Conservation (phyloP, 2,113 vertebrate species). For the Thalassarche chlororhynchos region DNA sequence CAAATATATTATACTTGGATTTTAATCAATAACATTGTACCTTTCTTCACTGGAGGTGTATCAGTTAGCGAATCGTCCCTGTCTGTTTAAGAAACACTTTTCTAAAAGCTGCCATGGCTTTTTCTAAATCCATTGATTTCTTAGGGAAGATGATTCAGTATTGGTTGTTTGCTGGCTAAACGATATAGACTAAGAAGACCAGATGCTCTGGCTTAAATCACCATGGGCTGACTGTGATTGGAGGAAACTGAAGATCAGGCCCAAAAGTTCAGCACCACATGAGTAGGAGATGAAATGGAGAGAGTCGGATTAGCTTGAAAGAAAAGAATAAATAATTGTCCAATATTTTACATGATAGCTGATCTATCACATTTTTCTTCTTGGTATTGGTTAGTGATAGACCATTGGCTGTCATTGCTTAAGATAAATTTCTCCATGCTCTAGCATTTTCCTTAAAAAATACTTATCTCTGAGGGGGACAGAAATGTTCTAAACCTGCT, state of each 20-base stretch:
- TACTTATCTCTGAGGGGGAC: not conserved
- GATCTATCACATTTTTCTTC: not conserved
- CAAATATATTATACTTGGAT: constrained; percentile 33
- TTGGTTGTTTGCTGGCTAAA: not conserved
- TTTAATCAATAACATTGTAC: constrained; percentile 54
- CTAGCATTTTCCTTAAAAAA: not conserved
- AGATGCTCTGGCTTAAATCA: not conserved
- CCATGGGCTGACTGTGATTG: not conserved
- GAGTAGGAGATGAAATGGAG: not conserved
- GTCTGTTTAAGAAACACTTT: not conserved
- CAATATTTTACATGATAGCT: not conserved
- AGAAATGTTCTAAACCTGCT: not conserved
- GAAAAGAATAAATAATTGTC: not conserved
- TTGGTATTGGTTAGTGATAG: not conserved
- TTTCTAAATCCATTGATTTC: not conserved
- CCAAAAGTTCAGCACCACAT: not conserved
- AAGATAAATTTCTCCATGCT: not conserved
- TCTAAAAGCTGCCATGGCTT: not conserved
- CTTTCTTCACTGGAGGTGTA: constrained; percentile 6
- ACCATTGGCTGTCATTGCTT: not conserved
- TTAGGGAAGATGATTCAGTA: not conserved
- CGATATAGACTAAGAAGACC: not conserved
- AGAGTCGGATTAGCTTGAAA: not conserved
- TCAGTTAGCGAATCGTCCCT: not conserved
- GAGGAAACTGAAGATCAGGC: not conserved